A percentile compares a stretch with the other conserved stretches of the same genome.
These are phyloP conservation scores for Achatina immaculata DNA, from an alignment of 1,140 invertebrate species.

Conservation along the genomic window DNA sequence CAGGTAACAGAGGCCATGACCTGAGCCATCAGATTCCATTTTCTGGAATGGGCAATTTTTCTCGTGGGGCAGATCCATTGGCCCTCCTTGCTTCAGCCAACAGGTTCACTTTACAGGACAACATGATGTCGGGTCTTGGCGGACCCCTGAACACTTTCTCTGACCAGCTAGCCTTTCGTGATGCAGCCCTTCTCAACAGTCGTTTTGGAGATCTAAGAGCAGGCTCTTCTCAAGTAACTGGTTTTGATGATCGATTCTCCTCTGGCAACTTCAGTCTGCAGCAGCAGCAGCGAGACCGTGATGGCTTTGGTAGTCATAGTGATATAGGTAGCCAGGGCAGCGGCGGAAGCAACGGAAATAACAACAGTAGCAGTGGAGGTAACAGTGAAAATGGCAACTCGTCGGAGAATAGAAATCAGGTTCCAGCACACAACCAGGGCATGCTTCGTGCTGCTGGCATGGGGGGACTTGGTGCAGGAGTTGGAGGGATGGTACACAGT, in stretches of 20 bases:
- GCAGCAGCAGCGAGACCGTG: slow-evolving; percentile 34
- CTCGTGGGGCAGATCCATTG: slow-evolving; percentile 30
- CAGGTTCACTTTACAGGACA: slow-evolving; percentile 32
- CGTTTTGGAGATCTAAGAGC: slow-evolving; percentile 36
- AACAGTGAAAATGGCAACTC: slow-evolving; percentile 12
- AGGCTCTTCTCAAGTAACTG: slow-evolving; percentile 11
- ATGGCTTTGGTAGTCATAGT: slow-evolving; percentile 23
- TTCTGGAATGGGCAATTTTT: slow-evolving; percentile 36
- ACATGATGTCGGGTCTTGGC: slow-evolving; percentile 34
- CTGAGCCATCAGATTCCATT: slow-evolving; percentile 34
- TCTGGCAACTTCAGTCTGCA: slow-evolving; percentile 13
- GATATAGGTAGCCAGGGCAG: not conserved
- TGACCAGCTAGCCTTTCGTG: slow-evolving; percentile 32
- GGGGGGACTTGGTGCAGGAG: not conserved
- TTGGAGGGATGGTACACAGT: slow-evolving; percentile 8
- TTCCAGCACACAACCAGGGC: slow-evolving; percentile 35
- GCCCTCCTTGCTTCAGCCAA: slow-evolving; percentile 34
- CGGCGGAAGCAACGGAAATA: not conserved
- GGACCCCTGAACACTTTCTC: slow-evolving; percentile 32
- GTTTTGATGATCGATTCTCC: slow-evolving; percentile 34
- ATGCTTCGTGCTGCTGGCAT: slow-evolving; percentile 17
- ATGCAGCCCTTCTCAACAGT: slow-evolving; percentile 39
- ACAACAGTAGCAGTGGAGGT: not conserved
- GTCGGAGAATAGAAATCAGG: slow-evolving; percentile 16
- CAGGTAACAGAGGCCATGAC: slow-evolving; percentile 6